Evolutionary conservation across 2,888 invertebrate species (phyloP), one percentile per base, ranked within the genome.

Genomic region (Subacronicta megacephala): DNA sequence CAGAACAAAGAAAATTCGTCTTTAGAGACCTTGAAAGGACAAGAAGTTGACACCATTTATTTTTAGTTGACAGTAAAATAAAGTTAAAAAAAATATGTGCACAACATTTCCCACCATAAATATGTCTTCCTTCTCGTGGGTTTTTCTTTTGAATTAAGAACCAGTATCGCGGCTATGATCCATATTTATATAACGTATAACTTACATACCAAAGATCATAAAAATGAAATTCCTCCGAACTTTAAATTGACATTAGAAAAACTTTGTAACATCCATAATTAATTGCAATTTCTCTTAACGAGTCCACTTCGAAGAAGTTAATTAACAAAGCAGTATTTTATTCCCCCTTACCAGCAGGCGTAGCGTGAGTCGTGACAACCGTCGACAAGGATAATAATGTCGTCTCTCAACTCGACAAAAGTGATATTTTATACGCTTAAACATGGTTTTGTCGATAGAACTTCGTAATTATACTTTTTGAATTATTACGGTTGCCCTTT

Each of bases 261-360:
- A 66, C 15, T 3, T 12, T 38, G 7, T 51, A 60, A 23, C 62
- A 61, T 66, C 62, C 67, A 66, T 66, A 66, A 31, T 66, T 38
- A 61, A 9, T 15, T 61, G 51, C 23, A 51, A 52, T 66, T 66
- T 51, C 55, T 66, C 40, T 15, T 52, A 55, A 61, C 37, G 44
- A 61, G 20, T 35, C 33, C 9, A 9, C 35, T 61, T 66, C 55
- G 37, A 15, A 61, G 62, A 61, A 56, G 13, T 52, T 4, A 35
- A 61, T 66, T 65, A 45, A 37, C n/a, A 58, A 51, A 7, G 7
- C 16, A 3, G 1, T 18, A 5, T 36, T 9, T 45, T 49, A 40
- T 60, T 20, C 20, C 17, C 7, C 10, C 7, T 13, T 5, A 10
- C 33, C 13, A 15, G 16, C 45, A 23, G 12, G 31, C 12, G 4